Conservation (phyloP, 1,140 invertebrate species). For the Limonius californicus region DNA sequence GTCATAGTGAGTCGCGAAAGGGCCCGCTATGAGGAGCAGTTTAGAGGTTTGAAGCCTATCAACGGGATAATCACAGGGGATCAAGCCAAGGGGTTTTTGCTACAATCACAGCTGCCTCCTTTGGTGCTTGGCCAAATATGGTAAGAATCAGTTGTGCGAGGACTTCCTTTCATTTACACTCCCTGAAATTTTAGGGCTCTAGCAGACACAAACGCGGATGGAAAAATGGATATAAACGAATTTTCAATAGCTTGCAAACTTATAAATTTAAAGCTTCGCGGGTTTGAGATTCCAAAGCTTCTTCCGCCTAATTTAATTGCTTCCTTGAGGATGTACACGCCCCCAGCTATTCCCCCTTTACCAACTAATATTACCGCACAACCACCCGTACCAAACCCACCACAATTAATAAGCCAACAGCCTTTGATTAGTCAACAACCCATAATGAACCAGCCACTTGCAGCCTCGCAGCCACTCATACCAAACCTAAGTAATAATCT, state of each 20-base stretch:
- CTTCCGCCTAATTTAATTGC: constrained; percentile 73
- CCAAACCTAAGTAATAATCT: constrained; percentile 14
- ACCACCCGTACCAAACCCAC: constrained; percentile 41
- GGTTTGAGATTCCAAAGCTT: constrained; percentile 81
- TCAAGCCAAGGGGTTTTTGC: constrained; percentile 91
- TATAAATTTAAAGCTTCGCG: constrained; percentile 89
- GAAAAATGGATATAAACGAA: constrained; percentile 93
- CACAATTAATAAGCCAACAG: constrained; percentile 12
- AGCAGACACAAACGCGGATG: constrained; percentile 94
- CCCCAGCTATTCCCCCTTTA: constrained; percentile 45
- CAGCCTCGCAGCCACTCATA: constrained; percentile 17
- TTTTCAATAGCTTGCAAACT: constrained; percentile 98
- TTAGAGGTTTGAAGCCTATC: constrained; percentile 78
- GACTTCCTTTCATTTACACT: neutral
- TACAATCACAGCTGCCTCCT: constrained; percentile 87
- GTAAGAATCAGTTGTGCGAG: too few relatives aligned
- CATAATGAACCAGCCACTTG: neutral
- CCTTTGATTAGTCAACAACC: constrained; percentile 16
- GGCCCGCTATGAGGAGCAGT: constrained; percentile 87
- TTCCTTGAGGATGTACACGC: constrained; percentile 54
- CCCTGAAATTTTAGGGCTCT: constrained; percentile 71
- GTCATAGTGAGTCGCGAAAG: constrained; percentile 82
- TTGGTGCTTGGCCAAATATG: constrained; percentile 89
- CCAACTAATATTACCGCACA: constrained; percentile 33
- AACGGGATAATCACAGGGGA: constrained; percentile 89